Evolutionary conservation across 1,140 invertebrate species (phyloP), one percentile per base, ranked within the genome.

Genomic region (Eumeta japonica): DNA sequence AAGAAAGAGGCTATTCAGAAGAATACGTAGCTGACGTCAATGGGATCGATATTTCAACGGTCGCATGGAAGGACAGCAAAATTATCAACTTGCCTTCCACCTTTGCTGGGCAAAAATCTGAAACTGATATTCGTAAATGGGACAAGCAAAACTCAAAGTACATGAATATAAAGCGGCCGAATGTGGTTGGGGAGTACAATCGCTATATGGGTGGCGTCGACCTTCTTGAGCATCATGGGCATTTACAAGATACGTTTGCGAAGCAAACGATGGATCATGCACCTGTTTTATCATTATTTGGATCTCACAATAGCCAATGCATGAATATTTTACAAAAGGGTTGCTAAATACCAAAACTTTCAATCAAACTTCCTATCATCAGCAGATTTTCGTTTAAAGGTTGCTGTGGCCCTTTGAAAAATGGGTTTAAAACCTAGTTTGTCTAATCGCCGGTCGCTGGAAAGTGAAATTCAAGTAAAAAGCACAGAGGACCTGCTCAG

Each of bases 41-140:
- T 17, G 41, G 19, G 12, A 38, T 28, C 9, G 45, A 45, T 11
- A 17, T 46, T 1, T 44, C 41, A 7, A 46, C 15, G 20, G 43
- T 52, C 11, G 37, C 43, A 13, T 66, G 62, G 58, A 55, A 57
- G 40, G 56, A 66, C 39, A 68, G 60, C 30, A 65, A 62, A 48
- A 34, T 52, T 37, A 53, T 70, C 12, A 62, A 29, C 14, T 46
- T 72, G 12, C 31, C 39, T 19, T 65, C 59, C 5, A 52, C 43
- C 42, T 58, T 59, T 55, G 52, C 30, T 37, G 53, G 47, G 16
- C n/a, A 27, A 45, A 1, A 39, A 9, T 45, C 52, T 18, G 28
- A 43, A 34, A 24, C 35, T 29, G 14, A 46, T 11, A 47, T 58
- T 43, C 15, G 40, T 29, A 46, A 40, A 44, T 57, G 32, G 37